Percentiles rank a stretch among this genome's conserved stretches.
Evolutionary conservation across 2,888 invertebrate genomes (phyloP).

Genomic region (Agrypnus murinus): DNA sequence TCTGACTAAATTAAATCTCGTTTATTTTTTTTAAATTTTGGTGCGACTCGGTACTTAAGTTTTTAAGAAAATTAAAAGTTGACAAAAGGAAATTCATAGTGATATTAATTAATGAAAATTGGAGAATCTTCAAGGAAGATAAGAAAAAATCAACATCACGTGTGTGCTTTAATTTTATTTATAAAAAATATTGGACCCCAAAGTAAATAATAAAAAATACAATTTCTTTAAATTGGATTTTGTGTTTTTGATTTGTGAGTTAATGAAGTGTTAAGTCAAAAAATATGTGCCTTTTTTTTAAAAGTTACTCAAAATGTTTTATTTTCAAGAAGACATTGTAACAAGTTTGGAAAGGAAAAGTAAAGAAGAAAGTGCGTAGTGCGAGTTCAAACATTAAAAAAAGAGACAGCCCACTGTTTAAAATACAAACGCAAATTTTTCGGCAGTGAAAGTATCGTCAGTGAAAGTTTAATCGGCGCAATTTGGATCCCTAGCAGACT

Average conservation of each 20-base stretch:
- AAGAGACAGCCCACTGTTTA: constrained; percentile 38
- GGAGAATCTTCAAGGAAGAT: neutral
- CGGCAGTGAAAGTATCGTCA: constrained; percentile 60
- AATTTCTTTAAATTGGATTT: no score
- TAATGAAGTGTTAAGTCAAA: no score
- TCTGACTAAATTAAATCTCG: constrained; percentile 53
- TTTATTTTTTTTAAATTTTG: constrained; percentile 16
- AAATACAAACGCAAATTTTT: constrained; percentile 55
- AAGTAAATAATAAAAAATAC: no score
- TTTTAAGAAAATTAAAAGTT: neutral
- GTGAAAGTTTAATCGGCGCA: constrained; percentile 63
- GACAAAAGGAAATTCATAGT: constrained; percentile 2
- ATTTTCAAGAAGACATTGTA: constrained; percentile 10
- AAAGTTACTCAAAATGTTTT: constrained; percentile 9
- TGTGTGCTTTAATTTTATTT: constrained; percentile 17
- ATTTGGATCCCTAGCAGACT: constrained; percentile 31
- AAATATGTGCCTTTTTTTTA: no score
- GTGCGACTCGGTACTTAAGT: neutral
- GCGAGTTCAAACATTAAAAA: constrained; percentile 48
- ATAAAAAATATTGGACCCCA: no score
- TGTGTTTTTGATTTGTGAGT: no score
- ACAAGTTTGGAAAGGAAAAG: constrained; percentile 35
- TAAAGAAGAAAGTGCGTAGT: constrained; percentile 61
- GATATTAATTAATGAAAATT: neutral
- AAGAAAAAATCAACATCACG: constrained; percentile 40